Conservation (phyloP, 2,888 invertebrate species). For the Macropis europaea region DNA sequence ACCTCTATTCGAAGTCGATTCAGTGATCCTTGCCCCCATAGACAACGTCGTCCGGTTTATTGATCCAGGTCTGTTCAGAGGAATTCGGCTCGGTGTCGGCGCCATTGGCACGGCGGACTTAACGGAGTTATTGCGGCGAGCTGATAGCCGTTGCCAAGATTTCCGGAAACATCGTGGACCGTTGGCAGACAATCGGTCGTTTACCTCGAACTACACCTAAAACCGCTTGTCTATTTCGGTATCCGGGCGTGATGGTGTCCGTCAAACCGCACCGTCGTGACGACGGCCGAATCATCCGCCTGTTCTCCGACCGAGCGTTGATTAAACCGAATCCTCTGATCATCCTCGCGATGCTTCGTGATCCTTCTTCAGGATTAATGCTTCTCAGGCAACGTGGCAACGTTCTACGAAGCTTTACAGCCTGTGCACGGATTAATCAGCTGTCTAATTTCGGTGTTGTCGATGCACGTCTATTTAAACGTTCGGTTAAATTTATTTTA, state of each 20-base stretch:
- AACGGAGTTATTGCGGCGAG: constrained; percentile 48
- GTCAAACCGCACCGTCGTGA: constrained; percentile 27
- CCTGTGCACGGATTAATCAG: too few species aligned
- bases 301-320: constrained; percentile 3
- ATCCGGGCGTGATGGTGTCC: constrained; percentile 5
- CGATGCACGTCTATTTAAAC: too few species aligned
- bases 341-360: too few species aligned
- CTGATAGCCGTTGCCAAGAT: constrained; percentile 56
- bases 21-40: too few species aligned
- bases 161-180: constrained; percentile 51
- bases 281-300: constrained; percentile 2
- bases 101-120: constrained; percentile 30
- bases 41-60: constrained; percentile 21
- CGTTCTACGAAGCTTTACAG: too few species aligned
- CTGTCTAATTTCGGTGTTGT: too few species aligned
- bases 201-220: constrained; percentile 58
- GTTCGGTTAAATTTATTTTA: too few species aligned
- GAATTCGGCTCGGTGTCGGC: constrained; percentile 25
- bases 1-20: too few species aligned
- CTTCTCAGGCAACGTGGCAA: too few species aligned
- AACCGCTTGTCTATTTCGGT: constrained; percentile 55
- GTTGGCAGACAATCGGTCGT: constrained; percentile 61
- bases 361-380: too few species aligned
- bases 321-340: constrained; percentile 1
- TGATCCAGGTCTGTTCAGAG: constrained; percentile 24